These are phyloP conservation scores for Lytechinus variegatus DNA, from an alignment of 35 echinoderm and acorn worm species.

Conservation along the genomic window DNA sequence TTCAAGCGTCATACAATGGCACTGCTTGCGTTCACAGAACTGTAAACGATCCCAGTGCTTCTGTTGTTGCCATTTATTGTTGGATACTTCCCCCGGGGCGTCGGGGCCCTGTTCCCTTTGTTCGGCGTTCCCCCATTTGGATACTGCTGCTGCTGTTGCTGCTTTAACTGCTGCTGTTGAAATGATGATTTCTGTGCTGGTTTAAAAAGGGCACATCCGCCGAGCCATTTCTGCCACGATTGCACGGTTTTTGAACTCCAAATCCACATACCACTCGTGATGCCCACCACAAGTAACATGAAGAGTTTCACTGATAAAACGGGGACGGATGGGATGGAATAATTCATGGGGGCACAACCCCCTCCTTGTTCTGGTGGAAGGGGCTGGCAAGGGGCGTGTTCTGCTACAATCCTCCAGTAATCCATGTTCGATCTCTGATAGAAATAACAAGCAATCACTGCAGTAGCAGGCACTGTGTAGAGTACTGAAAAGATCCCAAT, in stretches of 20 bases:
- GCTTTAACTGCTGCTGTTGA: not conserved
- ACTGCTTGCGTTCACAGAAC: slow-evolving; percentile 41
- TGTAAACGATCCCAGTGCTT: slow-evolving; percentile 37
- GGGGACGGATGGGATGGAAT: slow-evolving; percentile 85
- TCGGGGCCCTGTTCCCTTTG: slow-evolving; percentile 9
- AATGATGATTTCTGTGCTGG: not conserved
- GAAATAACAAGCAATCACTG: slow-evolving; percentile 91
- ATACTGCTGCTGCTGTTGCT: slow-evolving; percentile 35
- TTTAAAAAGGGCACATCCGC: not conserved
- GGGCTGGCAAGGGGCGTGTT: slow-evolving; percentile 61
- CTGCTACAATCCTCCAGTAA: slow-evolving; percentile 68
- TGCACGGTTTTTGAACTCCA: slow-evolving; percentile 97
- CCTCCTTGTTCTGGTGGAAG: slow-evolving; percentile 40
- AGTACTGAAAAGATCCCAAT: slow-evolving; percentile 98
- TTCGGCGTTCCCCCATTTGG: slow-evolving; percentile 26
- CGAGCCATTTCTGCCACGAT: slow-evolving; percentile 84
- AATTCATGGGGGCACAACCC: slow-evolving; percentile 67
- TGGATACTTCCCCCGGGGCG: slow-evolving; percentile 42
- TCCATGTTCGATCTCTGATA: slow-evolving; percentile 87
- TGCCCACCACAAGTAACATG: slow-evolving; percentile 93
- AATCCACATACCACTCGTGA: slow-evolving; percentile 99
- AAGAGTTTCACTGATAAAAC: slow-evolving; percentile 88
- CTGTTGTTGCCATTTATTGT: slow-evolving; percentile 53
- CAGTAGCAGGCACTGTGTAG: slow-evolving; percentile 91
- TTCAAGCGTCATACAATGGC: slow-evolving; percentile 50